These are phyloP conservation scores for Metalampra italica DNA, from an alignment of 2,888 invertebrate genomes.

Conservation along the genomic window DNA sequence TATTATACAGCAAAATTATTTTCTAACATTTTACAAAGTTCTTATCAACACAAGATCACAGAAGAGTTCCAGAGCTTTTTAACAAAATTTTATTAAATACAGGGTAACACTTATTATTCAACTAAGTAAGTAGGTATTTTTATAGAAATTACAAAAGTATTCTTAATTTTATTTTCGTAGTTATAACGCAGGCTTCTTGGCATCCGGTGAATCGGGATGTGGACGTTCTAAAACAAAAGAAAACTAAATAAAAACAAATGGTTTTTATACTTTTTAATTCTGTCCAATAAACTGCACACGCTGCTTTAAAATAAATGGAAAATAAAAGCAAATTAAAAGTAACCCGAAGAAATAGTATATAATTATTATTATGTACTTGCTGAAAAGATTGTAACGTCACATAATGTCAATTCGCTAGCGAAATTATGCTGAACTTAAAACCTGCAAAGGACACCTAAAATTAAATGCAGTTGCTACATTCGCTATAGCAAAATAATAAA, in stretches of 20 bases:
- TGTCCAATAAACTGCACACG: too few species aligned
- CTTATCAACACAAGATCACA: slow-evolving; percentile 72
- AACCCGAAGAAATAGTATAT: too few species aligned
- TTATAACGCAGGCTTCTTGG: slow-evolving; percentile 73
- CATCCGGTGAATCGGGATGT: slow-evolving; percentile 72
- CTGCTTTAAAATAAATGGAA: too few species aligned
- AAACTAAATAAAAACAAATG: slow-evolving; percentile 4
- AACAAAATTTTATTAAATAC: slow-evolving; percentile 31
- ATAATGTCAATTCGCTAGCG: too few species aligned
- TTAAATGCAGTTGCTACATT: neutral
- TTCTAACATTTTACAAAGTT: slow-evolving; percentile 44
- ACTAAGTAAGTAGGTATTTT: too few species aligned
- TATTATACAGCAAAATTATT: slow-evolving; percentile 7
- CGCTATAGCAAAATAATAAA: too few species aligned
- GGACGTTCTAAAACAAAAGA: slow-evolving; percentile 61
- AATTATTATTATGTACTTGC: too few species aligned
- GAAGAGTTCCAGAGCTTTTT: slow-evolving; percentile 75
- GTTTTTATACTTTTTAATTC: too few species aligned
- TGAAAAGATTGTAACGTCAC: too few species aligned
- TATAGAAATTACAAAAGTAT: slow-evolving; percentile 38
- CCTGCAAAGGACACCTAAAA: neutral
- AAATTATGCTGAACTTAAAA: too few species aligned
- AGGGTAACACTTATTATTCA: slow-evolving; percentile 51
- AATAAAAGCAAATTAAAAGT: too few species aligned
- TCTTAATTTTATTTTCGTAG: slow-evolving; percentile 23